These are phyloP conservation scores for Coilia nasus DNA, from an alignment of 2,797 vertebrate species.

Conservation along the genomic window DNA sequence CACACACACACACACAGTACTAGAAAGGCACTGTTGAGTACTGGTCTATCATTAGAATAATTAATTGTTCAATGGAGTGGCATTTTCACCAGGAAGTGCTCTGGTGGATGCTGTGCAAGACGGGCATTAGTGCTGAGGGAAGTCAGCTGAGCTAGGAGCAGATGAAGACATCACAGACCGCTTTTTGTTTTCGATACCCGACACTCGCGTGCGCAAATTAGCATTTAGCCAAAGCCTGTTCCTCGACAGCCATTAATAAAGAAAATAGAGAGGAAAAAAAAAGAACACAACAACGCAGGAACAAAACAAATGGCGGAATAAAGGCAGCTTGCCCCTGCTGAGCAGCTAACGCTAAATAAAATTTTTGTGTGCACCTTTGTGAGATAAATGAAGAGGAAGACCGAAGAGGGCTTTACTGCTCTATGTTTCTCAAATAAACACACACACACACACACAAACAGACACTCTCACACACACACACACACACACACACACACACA, in stretches of 20 bases:
- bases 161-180: conserved; percentile 64
- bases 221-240: conserved; percentile 52
- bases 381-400: neutral
- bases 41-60: conserved; percentile 77
- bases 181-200: conserved; percentile 60
- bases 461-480: neutral
- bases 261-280: conserved; percentile 34
- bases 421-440: neutral
- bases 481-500: neutral
- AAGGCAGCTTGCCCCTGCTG: neutral
- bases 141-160: conserved; percentile 59
- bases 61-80: conserved; percentile 79
- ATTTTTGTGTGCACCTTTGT: conserved; percentile 6
- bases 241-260: conserved; percentile 30
- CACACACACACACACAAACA: conserved; percentile 1
- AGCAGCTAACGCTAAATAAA: neutral
- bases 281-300: conserved; percentile 39
- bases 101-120: conserved; percentile 67
- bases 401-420: neutral
- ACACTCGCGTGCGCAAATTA: conserved; percentile 42
- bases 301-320: conserved; percentile 8
- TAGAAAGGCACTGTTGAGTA: conserved; percentile 68
- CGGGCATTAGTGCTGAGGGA: conserved; percentile 63
- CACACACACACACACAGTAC: conserved; percentile 26
- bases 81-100: conserved; percentile 71